Base-by-base conservation (phyloP, 2,797 vertebrate genomes). In the Trachurus trachurus region DNA sequence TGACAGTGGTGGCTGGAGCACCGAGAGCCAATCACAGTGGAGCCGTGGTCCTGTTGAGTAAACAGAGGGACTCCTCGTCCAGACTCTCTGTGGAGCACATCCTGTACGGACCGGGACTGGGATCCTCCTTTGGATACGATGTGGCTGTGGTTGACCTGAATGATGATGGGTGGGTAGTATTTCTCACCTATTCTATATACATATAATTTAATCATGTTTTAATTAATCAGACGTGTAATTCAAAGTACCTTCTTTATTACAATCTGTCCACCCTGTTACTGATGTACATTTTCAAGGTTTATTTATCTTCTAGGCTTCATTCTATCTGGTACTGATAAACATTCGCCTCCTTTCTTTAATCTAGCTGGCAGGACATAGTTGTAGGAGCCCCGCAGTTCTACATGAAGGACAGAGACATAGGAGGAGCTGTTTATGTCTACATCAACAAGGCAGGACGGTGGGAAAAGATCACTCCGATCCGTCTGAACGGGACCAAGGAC, bases 381-480 rank as follows among this genome's bases (percentile, higher is more conserved):
- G 96, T 99, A 10, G 98, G 98, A 89, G 98, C 98, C 0, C 98
- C 98, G 0, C 98, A 99, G 74, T 99, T 98, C 90, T 99, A 98
- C 88, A 94, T 98, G 86, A 97, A 97, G 83, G 94, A 96, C 26
- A 93, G 93, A 64, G 97, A 98, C 62, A 87, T 99, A 0, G 98
- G 98, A 19, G 98, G 98, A 37, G 98, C 98, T 0, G 97, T 95
- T 26, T 99, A 97, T 17, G 80, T 99, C 82, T 99, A 99, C 89
- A 96, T 99, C 61, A 99, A 99, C 89, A 92, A 87, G 67, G 94
- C 85, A 16, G 98, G 98, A 65, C 92, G 76, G 6, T 99, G 97
- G 98, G 93, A 94, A 4, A 86, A 90, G 0, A 89, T 97, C 68
- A 95, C 83, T 62, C 97, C 97, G 1, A 65, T 96, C 39, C 96